These are phyloP conservation scores for Pelagia noctiluca DNA, from an alignment of 30 jellyfish, hydroid and myxozoan genomes.

Conservation along the genomic window DNA sequence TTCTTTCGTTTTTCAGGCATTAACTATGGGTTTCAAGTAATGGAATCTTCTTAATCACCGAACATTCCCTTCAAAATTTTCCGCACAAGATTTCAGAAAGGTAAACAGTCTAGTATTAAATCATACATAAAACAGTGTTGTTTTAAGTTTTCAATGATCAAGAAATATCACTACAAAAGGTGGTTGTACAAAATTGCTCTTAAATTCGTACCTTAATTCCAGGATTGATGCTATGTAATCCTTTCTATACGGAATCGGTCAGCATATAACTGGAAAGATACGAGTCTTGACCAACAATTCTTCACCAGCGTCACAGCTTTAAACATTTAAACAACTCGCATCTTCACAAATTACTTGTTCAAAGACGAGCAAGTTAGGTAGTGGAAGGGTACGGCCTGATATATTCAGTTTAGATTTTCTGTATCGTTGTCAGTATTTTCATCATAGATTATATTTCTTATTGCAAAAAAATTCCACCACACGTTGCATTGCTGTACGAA, in stretches of 20 bases:
- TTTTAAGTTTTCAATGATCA: neutral
- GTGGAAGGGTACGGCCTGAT: slow-evolving; percentile 10
- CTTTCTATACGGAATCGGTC: neutral
- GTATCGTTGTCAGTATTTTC: neutral
- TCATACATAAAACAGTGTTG: neutral
- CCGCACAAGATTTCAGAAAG: slow-evolving; percentile 30
- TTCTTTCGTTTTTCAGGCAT: neutral
- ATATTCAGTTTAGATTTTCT: neutral
- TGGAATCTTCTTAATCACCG: slow-evolving; percentile 26
- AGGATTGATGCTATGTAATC: neutral
- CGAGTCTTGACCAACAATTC: neutral
- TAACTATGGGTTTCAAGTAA: slow-evolving; percentile 41
- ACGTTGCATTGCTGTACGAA: slow-evolving; percentile 6
- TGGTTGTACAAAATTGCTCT: slow-evolving; percentile 1
- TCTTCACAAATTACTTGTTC: neutral
- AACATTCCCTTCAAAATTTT: slow-evolving; percentile 28
- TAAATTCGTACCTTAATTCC: slow-evolving; percentile 2
- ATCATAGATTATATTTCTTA: neutral
- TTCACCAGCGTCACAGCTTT: slow-evolving; percentile 8
- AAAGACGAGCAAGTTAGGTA: slow-evolving; percentile 2
- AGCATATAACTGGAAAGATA: neutral
- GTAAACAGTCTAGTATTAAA: slow-evolving; percentile 8
- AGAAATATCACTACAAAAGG: neutral
- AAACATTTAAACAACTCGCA: slow-evolving; percentile 4
- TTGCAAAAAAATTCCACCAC: slow-evolving; percentile 3